Base-by-base conservation (phyloP, 2,888 invertebrate genomes). In the Dynastes grantii region DNA sequence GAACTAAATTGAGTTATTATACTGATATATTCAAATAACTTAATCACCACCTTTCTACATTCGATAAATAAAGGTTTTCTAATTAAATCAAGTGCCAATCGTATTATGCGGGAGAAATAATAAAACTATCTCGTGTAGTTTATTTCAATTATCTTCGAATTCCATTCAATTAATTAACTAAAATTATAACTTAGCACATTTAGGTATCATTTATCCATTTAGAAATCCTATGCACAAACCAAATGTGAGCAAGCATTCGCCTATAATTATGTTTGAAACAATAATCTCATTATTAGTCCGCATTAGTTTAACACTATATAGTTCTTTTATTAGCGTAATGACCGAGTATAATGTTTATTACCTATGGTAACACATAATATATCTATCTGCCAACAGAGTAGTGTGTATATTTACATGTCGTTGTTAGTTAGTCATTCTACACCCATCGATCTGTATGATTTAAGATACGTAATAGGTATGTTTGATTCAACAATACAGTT, bases 1-100 rank as follows among this genome's bases (percentile, higher is more conserved):
- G 2, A 55, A 55, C 53, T 13, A 55, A 55, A 55, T 55, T 55
- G n/a, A 55, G 53, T 55, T 55, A 55, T 55, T 55, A 55, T 55
- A 6, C 16, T 55, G n/a, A 55, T 55, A n/a, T 55, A 16, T 16
- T 55, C 13, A 55, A 2, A 5, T 6, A 16, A 55, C 16, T 45
- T 16, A 55, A 55, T n/a, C 53, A 16, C 2, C 6, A 55, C 53
- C n/a, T n/a, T 55, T 16, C 16, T 55, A n/a, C 45, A 9, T 45
- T 9, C 45, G 11, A 45, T 45, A 45, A 11, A 45, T 45, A 8
- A 45, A 45, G 9, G 8, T 45, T 32, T 32, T 32, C 32, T 32
- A 32, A 5, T 45, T 8, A 11, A 45, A 55, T 16, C 53, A 16
- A 16, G 53, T 55, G n/a, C 3, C 13, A 16, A 55, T 55, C 2